A percentile compares a stretch with the other conserved stretches of the same genome.
Conservation (phyloP, 1,140 invertebrate species). For the Papilio helenus region DNA sequence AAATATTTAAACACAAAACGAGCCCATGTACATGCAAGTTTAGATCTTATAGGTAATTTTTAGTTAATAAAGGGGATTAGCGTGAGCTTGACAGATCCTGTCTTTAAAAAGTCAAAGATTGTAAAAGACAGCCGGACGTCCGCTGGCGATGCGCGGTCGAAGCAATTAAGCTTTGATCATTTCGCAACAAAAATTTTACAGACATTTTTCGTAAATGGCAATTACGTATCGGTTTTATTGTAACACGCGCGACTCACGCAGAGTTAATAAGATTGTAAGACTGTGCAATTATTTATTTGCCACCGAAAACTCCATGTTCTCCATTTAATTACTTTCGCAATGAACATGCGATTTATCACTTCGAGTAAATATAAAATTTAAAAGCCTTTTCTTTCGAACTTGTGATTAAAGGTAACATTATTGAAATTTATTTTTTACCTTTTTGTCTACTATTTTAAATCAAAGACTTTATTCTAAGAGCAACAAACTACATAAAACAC, state of each 20-base stretch:
- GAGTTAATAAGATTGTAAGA: constrained; percentile 18
- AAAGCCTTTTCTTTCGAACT: background rate
- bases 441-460: too few relatives aligned
- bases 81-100: background rate
- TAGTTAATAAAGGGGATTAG: background rate
- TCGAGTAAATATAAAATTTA: background rate
- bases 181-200: constrained; percentile 32
- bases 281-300: background rate
- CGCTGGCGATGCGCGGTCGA: constrained; percentile 28
- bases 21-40: too few relatives aligned
- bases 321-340: background rate
- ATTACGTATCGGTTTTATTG: constrained; percentile 30
- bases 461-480: too few relatives aligned
- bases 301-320: background rate
- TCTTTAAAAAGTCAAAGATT: background rate
- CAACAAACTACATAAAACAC: too few relatives aligned
- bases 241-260: background rate
- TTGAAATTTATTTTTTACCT: background rate
- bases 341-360: constrained; percentile 4
- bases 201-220: constrained; percentile 29
- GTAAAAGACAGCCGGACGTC: constrained; percentile 32
- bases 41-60: background rate
- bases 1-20: background rate
- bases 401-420: background rate
- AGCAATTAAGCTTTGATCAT: constrained; percentile 37